Percentiles rank a stretch among this genome's conserved stretches.
Conservation (phyloP, 1,140 invertebrate genomes). For the Stegodyphus mimosarum region DNA sequence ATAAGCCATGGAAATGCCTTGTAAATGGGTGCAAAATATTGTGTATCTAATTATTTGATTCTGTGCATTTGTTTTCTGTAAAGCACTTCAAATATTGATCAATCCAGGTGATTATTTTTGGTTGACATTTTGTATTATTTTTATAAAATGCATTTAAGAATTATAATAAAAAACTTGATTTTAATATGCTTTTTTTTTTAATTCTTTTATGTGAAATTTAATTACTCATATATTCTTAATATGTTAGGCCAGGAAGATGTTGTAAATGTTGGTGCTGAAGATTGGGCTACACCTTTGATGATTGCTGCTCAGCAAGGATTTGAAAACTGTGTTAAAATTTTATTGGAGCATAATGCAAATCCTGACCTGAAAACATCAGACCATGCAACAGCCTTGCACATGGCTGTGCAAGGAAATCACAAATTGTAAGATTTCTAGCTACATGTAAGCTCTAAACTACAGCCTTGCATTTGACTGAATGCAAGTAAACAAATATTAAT, state of each 20-base stretch:
- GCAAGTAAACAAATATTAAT: too few relatives aligned
- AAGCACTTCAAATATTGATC: too few relatives aligned
- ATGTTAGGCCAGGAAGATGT: conserved; percentile 63
- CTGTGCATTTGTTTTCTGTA: too few relatives aligned
- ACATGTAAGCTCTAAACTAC: too few relatives aligned
- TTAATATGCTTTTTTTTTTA: too few relatives aligned
- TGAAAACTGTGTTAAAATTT: conserved; percentile 64
- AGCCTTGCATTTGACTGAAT: too few relatives aligned
- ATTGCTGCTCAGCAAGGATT: conserved; percentile 68
- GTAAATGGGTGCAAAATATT: too few relatives aligned
- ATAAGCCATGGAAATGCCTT: too few relatives aligned
- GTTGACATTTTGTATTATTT: background rate
- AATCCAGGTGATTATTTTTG: background rate
- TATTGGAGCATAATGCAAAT: conserved; percentile 66
- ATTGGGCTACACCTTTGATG: conserved; percentile 68
- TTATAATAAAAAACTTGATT: too few relatives aligned
- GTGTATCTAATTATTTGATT: too few relatives aligned
- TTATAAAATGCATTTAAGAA: background rate
- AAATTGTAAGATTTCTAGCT: conserved; percentile 61
- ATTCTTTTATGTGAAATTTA: too few relatives aligned
- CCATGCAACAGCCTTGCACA: conserved; percentile 66
- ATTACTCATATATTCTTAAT: background rate
- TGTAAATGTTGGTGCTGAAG: conserved; percentile 66
- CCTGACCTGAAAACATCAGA: conserved; percentile 65
- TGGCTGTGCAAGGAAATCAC: conserved; percentile 66